A percentile compares a stretch with the other conserved stretches of the same genome.
Evolutionary conservation across 1,140 invertebrate species (phyloP).

Genomic region (Galendromus occidentalis): DNA sequence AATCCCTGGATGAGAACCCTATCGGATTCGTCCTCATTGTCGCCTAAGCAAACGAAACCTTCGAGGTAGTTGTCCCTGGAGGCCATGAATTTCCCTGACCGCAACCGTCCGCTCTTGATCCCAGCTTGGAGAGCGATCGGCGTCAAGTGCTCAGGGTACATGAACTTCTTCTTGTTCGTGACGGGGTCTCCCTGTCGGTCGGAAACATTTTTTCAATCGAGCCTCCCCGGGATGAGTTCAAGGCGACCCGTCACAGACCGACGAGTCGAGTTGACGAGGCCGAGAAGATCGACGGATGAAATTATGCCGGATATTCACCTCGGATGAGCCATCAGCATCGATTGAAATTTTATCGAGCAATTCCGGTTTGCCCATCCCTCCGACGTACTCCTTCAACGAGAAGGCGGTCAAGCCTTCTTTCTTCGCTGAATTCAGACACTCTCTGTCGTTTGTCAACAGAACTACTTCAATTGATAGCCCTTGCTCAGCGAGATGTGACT

Average conservation of each 20-base stretch:
- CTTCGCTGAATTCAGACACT: constrained; percentile 48
- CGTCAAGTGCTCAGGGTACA: constrained; percentile 65
- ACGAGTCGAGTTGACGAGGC: no score
- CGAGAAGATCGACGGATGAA: no score
- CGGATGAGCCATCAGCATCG: constrained; percentile 32
- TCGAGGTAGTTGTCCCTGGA: constrained; percentile 78
- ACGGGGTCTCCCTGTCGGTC: constrained; percentile 28
- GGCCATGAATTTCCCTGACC: constrained; percentile 57
- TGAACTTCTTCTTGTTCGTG: constrained; percentile 15
- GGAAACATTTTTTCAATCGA: no score
- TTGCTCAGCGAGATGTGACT: constrained; percentile 29
- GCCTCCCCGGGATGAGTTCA: no score
- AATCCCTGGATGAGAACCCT: constrained; percentile 75
- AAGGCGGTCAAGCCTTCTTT: constrained; percentile 43
- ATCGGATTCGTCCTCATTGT: constrained; percentile 34
- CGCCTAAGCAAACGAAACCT: constrained; percentile 57
- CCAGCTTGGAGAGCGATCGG: constrained; percentile 49
- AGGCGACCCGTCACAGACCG: no score
- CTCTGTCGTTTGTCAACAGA: constrained; percentile 65
- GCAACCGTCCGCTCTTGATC: constrained; percentile 49
- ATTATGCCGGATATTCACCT: no score
- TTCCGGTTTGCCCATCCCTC: not conserved
- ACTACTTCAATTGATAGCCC: constrained; percentile 37
- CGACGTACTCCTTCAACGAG: constrained; percentile 35
- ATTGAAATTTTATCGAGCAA: constrained; percentile 25